A percentile compares a stretch with the other conserved stretches of the same genome.
Conservation (phyloP, 2,797 vertebrate genomes). For the Dendrocincla fuliginosa region DNA sequence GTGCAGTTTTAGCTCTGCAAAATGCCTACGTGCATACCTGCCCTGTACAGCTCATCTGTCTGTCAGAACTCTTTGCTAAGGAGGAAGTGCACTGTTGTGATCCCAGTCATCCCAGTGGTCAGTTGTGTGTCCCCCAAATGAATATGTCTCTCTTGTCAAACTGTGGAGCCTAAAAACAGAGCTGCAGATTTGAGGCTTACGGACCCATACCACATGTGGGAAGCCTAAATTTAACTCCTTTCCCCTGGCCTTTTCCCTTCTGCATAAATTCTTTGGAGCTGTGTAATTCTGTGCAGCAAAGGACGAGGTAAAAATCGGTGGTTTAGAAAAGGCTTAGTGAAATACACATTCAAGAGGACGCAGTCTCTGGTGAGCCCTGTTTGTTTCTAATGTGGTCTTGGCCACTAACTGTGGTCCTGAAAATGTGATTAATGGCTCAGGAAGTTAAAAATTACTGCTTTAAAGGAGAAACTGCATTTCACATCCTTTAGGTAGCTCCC, state of each 20-base stretch:
- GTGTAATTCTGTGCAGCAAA: not conserved
- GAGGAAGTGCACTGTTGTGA: not conserved
- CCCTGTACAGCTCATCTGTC: not conserved
- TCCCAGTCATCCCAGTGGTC: accelerated
- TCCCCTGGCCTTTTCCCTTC: not conserved
- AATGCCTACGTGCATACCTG: not conserved
- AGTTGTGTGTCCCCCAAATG: not conserved
- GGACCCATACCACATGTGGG: not conserved
- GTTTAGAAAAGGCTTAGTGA: not conserved
- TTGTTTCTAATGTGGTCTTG: slow-evolving; percentile 11
- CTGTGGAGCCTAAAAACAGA: not conserved
- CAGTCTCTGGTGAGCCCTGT: not conserved
- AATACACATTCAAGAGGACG: not conserved
- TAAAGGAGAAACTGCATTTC: not conserved
- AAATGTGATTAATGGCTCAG: not conserved
- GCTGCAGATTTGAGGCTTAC: not conserved
- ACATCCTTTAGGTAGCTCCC: not conserved
- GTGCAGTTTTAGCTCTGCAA: not conserved
- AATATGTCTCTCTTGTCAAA: not conserved
- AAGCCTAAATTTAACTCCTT: slow-evolving; percentile 52
- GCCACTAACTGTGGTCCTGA: not conserved
- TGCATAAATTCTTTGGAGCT: not conserved
- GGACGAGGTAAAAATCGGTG: not conserved
- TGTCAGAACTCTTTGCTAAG: not conserved
- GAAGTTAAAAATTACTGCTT: not conserved